Conservation (phyloP, 1,140 invertebrate species). For the Pararge aegeria region DNA sequence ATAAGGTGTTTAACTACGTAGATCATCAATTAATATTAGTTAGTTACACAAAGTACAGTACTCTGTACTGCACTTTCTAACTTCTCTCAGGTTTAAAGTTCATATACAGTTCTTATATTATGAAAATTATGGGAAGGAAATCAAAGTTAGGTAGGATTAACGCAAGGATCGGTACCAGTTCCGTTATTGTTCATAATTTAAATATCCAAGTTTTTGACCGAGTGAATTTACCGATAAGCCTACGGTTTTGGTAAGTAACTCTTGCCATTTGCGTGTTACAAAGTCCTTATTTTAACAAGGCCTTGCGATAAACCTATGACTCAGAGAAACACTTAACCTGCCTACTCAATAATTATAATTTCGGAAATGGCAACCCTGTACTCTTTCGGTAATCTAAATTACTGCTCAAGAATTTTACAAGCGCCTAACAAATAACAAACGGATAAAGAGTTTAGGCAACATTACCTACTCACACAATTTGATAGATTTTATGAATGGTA, state of each 20-base stretch:
- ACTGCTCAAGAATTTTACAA: constrained; percentile 2
- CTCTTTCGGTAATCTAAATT: constrained; percentile 37
- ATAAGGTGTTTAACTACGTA: neutral
- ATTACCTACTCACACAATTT: neutral
- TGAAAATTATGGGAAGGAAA: too few species aligned
- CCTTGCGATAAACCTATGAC: constrained; percentile 39
- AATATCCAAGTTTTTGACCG: too few species aligned
- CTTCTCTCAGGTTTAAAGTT: too few species aligned
- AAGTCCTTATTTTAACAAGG: constrained; percentile 23
- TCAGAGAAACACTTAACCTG: constrained; percentile 23
- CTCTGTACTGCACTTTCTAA: too few species aligned
- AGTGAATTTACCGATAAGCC: neutral
- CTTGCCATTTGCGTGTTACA: constrained; percentile 1
- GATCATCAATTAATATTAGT: too few species aligned
- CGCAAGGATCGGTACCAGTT: too few species aligned
- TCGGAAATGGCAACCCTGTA: constrained; percentile 44
- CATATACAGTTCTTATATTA: too few species aligned
- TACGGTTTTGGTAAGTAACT: neutral
- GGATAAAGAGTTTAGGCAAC: neutral
- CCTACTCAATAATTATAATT: constrained; percentile 18
- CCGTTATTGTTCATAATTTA: too few species aligned
- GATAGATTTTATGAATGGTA: too few species aligned
- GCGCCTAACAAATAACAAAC: neutral
- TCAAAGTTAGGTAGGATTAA: too few species aligned
- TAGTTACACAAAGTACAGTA: too few species aligned